These are phyloP conservation scores for Drosophila dunni DNA, from an alignment of 1,140 invertebrate species.

Conservation along the genomic window DNA sequence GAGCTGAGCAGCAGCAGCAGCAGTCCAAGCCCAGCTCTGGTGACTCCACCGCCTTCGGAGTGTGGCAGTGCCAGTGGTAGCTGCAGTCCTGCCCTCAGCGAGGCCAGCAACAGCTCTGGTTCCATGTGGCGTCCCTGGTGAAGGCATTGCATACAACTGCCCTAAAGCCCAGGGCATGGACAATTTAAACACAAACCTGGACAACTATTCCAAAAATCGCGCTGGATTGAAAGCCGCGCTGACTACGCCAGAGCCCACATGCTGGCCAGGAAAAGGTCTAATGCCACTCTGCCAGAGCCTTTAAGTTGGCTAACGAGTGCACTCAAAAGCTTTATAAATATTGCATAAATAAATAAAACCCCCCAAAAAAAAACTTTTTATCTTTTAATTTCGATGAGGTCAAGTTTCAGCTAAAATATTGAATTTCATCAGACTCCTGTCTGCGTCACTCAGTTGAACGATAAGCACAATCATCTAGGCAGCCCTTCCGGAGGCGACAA, in stretches of 20 bases:
- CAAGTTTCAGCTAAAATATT: constrained; percentile 25
- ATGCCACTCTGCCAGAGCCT: constrained; percentile 30
- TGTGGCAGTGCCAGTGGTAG: constrained; percentile 80
- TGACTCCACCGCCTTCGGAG: constrained; percentile 81
- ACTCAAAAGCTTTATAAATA: not conserved
- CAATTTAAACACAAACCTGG: constrained; percentile 29
- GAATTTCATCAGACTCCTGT: constrained; percentile 24
- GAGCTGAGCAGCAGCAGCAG: constrained; percentile 42
- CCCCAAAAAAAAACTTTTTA: not conserved
- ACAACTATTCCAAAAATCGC: constrained; percentile 8
- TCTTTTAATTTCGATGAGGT: constrained; percentile 14
- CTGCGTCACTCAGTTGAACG: constrained; percentile 24
- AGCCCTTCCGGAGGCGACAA: constrained; percentile 51
- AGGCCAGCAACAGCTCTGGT: constrained; percentile 69
- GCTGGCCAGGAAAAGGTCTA: constrained; percentile 8
- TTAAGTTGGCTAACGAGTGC: constrained; percentile 32
- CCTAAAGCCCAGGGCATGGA: constrained; percentile 55
- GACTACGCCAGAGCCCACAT: constrained; percentile 24
- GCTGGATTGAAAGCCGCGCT: constrained; percentile 37
- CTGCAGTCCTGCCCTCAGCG: constrained; percentile 80
- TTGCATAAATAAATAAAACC: constrained; percentile 5
- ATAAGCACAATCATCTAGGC: constrained; percentile 47
- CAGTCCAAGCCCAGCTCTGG: constrained; percentile 48
- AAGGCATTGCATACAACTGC: constrained; percentile 35
- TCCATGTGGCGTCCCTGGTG: constrained; percentile 84